These are phyloP conservation scores for Eucidaris tribuloides DNA, from an alignment of 35 echinoderm and acorn worm species.

Conservation along the genomic window DNA sequence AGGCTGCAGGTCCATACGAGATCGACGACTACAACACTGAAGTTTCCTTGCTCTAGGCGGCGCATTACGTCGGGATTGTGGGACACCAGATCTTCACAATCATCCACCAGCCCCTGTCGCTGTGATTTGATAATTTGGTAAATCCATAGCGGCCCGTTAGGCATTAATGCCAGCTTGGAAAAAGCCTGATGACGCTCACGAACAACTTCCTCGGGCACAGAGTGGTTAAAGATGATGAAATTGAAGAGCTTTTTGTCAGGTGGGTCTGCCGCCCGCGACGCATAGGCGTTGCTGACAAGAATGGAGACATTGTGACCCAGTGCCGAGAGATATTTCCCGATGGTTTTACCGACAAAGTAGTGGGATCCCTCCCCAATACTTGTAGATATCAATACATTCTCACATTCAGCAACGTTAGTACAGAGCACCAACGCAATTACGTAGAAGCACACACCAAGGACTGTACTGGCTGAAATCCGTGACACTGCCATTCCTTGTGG, in stretches of 20 bases:
- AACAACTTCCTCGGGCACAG: background rate
- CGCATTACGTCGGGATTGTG: constrained; percentile 16
- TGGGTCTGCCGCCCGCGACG: background rate
- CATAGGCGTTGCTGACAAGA: background rate
- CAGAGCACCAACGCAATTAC: too few species aligned
- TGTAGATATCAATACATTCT: background rate
- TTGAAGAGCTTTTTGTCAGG: background rate
- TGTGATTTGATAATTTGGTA: background rate
- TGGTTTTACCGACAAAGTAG: constrained; percentile 8
- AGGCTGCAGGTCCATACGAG: constrained; percentile 1
- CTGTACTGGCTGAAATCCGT: too few species aligned
- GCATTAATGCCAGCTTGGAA: background rate
- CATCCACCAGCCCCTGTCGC: background rate
- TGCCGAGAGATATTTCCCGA: background rate
- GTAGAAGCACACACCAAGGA: too few species aligned
- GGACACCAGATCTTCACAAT: background rate
- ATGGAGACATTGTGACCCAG: background rate
- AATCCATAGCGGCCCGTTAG: background rate
- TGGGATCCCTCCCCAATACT: background rate
- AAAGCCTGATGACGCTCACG: background rate
- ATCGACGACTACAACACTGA: background rate
- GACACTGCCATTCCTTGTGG: too few species aligned
- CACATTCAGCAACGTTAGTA: too few species aligned
- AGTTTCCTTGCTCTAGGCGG: constrained; percentile 1
- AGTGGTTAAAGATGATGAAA: background rate